Conservation (phyloP, 2,797 vertebrate genomes). For the Acanthopagrus latus region DNA sequence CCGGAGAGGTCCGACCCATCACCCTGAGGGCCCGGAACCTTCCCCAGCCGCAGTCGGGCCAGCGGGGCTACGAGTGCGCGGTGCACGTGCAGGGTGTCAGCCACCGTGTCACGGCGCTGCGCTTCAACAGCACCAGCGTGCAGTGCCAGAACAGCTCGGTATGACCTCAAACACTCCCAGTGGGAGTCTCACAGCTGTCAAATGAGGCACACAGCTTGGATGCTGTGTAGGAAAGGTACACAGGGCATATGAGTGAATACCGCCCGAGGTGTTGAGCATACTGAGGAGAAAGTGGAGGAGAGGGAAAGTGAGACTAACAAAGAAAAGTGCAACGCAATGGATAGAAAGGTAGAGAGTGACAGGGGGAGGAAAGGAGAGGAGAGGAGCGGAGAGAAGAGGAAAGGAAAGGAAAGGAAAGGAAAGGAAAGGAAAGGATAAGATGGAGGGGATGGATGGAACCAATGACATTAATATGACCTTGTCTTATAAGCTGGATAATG, state of each 20-base stretch:
- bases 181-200: slow-evolving; percentile 73
- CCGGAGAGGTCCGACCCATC: slow-evolving; percentile 94
- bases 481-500: slow-evolving; percentile 11
- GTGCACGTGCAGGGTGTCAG: slow-evolving; percentile 90
- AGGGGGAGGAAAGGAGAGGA: slow-evolving; percentile 13
- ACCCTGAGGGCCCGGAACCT: slow-evolving; percentile 94
- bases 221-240: slow-evolving; percentile 67
- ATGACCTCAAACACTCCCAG: slow-evolving; percentile 76
- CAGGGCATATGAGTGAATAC: slow-evolving; percentile 59
- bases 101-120: slow-evolving; percentile 94
- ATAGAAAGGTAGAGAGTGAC: slow-evolving; percentile 18
- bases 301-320: slow-evolving; percentile 36
- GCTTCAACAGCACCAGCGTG: slow-evolving; percentile 99
- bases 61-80: slow-evolving; percentile 95
- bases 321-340: slow-evolving; percentile 25
- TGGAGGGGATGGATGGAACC: slow-evolving; percentile 1
- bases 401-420: slow-evolving; percentile 9
- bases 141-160: slow-evolving; percentile 99
- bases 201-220: slow-evolving; percentile 64
- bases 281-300: slow-evolving; percentile 49
- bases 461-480: slow-evolving; percentile 8
- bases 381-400: slow-evolving; percentile 5
- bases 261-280: slow-evolving; percentile 53
- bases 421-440: slow-evolving; percentile 17
- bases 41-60: slow-evolving; percentile 96